Base-by-base conservation (phyloP, 2,888 invertebrate genomes). In the Drosophila melanosoma region DNA sequence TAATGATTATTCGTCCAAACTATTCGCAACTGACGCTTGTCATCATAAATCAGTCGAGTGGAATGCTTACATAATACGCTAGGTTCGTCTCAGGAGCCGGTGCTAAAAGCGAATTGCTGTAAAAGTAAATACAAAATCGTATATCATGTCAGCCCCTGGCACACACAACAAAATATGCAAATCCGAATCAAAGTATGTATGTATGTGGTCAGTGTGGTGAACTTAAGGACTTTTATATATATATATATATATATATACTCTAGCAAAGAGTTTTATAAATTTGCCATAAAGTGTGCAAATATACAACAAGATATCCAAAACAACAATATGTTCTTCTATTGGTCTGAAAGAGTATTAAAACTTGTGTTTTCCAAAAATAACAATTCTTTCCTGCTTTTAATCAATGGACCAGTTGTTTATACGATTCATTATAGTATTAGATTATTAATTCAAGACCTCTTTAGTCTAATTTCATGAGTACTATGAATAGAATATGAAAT, bases 41-140 rank as follows among this genome's bases (percentile, higher is more conserved):
- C 76, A 51, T 56, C 59, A 74, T 77, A 77, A 74, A 81, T 77
- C 85, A 82, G 54, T 40, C 69, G 57, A 60, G 62, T 51, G 62
- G 61, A 73, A 73, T 58, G 74, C 73, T 70, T 78, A 70, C 71
- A 86, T 86, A 83, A 74, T 88, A 83, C 70, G 67, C 51, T 62
- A 69, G 73, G 74, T 59, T 70, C 64, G 67, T 63, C 74, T 61
- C 26, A 69, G 60, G 52, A 56, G 63, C 48, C 67, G 36, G 17
- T 58, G 54, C 65, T 87, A 74, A 87, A 85, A 82, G 88, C 83
- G 76, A 82, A 79, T 82, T 77, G 60, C 62, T 86, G 88, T 86
- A 54, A 65, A 87, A 81, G 82, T 75, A 89, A 85, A 89, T 82
- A 73, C 62, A 32, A 76, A 82, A 79, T 84, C 76, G 74, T 84